Conservation (phyloP, 2,797 vertebrate genomes). For the Schizopygopsis malacanthus region DNA sequence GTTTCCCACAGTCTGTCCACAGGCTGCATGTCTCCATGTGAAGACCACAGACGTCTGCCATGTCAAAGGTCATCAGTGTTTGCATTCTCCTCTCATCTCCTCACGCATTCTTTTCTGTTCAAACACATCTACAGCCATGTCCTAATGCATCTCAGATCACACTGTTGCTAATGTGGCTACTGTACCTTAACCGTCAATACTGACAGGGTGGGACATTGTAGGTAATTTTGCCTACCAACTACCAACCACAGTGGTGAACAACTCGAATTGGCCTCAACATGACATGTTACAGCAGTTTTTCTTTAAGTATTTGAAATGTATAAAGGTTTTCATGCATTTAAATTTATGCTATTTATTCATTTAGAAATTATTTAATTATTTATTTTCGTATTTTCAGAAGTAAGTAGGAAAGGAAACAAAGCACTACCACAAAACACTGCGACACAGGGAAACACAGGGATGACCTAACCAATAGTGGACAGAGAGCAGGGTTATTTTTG, state of each 20-base stretch:
- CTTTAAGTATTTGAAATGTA: not conserved
- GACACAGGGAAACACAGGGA: no score
- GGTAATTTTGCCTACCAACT: not conserved
- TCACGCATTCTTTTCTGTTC: conserved; percentile 61
- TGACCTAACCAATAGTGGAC: not conserved
- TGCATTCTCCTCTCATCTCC: conserved; percentile 76
- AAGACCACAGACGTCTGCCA: conserved; percentile 70
- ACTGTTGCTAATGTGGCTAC: conserved; percentile 38
- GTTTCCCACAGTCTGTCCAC: conserved; percentile 54
- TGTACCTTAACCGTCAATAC: conserved; percentile 13
- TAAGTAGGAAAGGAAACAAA: not conserved
- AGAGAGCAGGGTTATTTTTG: not conserved
- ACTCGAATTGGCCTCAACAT: no score
- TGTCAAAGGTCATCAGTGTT: conserved; percentile 77
- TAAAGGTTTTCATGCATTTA: not conserved
- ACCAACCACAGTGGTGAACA: not conserved
- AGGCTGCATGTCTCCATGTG: conserved; percentile 56
- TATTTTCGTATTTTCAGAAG: not conserved
- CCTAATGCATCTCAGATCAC: conserved; percentile 12
- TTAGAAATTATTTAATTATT: not conserved
- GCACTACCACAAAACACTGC: not conserved
- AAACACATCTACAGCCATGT: conserved; percentile 53
- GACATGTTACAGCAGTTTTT: not conserved
- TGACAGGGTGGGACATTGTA: not conserved
- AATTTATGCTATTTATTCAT: not conserved